Base-by-base conservation (phyloP, 2,797 vertebrate species). In the Synanceia verrucosa region DNA sequence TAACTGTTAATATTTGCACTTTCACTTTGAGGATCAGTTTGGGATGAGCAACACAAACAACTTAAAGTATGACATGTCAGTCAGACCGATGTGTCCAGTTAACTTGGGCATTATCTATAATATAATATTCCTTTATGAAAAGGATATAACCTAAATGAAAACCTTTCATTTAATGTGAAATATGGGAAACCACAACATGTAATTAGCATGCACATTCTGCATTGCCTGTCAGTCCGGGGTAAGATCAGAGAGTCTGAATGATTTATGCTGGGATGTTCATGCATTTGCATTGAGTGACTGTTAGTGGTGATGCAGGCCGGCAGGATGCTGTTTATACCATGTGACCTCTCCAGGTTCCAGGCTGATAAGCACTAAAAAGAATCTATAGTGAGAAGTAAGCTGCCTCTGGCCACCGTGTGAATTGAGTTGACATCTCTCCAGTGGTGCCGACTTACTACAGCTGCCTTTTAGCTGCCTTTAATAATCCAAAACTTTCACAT, bases 231-330 rank as follows among this genome's bases (percentile, higher is more conserved):
- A 64, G 41, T 65, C 68, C 59, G 34, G 41, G 6, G 31, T 64
- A 21, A 79, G 76, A 87, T 82, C 77, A 83, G 65, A 78, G 64
- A 46, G 71, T 63, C 72, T 83, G 36, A 80, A 88, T 86, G 81
- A 89, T 90, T 88, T 78, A 89, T 90, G 70, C 58, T 48, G 34
- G 66, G 58, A 85, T 73, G 62, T 80, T 73, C 37, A 41, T 61
- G 51, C 64, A 63, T 84, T 82, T 82, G 67, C 64, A 71, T 67
- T 67, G 37, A 73, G 70, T 60, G 56, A 70, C 59, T 65, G 57
- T 76, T 33, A 3, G 37, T 8, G 58, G 18, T 52, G 64, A 79
- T 63, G 58, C 65, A 73, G 74, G 37, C 53, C n/a, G 60, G 46
- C 75, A 70, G 81, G 24, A 6, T 51, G 47, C 67, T 73, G 39